Evolutionary conservation across 64 coral and sea anemone species (phyloP).

Genomic region (Pachyseris speciosa): DNA sequence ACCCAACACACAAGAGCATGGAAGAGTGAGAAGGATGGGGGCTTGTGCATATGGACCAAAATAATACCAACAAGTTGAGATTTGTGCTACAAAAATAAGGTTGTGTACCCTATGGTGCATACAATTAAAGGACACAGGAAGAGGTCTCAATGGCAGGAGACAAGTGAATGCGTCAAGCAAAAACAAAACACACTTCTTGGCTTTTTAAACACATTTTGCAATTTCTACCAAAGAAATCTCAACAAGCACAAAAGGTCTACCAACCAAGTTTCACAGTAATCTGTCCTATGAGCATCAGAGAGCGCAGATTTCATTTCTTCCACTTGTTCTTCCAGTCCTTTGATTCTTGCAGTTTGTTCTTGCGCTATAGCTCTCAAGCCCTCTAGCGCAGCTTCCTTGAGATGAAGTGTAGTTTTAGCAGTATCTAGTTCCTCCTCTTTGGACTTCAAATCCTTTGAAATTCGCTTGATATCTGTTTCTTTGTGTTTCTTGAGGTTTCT

Average conservation of each 20-base stretch:
- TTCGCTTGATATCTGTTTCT: conserved; percentile 65
- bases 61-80: no score
- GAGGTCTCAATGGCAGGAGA: no score
- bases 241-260: not conserved
- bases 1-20: no score
- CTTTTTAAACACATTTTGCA: no score
- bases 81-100: no score
- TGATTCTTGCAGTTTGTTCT: not conserved
- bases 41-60: no score
- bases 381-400: conserved; percentile 49
- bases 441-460: conserved; percentile 55
- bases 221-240: no score
- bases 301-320: not conserved
- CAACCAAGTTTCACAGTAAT: not conserved
- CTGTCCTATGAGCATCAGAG: not conserved
- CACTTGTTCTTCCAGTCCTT: not conserved
- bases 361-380: not conserved
- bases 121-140: no score
- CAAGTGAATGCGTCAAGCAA: no score
- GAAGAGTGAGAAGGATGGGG: no score
- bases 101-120: no score
- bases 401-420: not conserved
- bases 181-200: no score
- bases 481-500: conserved; percentile 67
- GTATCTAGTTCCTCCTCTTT: conserved; percentile 52